Evolutionary conservation across 2,888 invertebrate genomes (phyloP).

Genomic region (Formica aserva): DNA sequence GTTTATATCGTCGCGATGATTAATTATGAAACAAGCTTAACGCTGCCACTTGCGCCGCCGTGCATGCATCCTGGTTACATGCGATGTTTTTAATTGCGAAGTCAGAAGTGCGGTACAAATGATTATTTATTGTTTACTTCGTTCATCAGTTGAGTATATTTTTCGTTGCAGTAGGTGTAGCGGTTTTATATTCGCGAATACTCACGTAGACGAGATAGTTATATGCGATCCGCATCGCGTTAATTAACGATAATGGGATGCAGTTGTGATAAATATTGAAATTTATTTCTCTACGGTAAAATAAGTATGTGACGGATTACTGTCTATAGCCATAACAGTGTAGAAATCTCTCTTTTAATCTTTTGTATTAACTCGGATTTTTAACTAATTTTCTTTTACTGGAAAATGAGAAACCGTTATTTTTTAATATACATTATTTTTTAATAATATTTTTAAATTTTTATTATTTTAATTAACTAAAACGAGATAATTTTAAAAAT

Average conservation of each 20-base stretch:
- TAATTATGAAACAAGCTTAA: constrained; percentile 42
- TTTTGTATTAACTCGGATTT: not conserved
- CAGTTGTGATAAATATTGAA: constrained; percentile 64
- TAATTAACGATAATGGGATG: constrained; percentile 69
- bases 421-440: not conserved
- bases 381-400: not conserved
- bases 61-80: constrained; percentile 2
- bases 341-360: not conserved
- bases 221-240: constrained; percentile 39
- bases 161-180: constrained; percentile 60
- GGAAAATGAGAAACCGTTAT: not conserved
- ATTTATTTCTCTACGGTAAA: constrained; percentile 25
- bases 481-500: too few relatives aligned
- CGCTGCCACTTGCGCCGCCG: constrained; percentile 3
- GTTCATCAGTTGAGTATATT: constrained; percentile 60
- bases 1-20: constrained; percentile 43
- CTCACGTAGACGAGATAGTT: constrained; percentile 65
- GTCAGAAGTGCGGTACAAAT: constrained; percentile 13
- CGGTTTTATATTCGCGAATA: constrained; percentile 53
- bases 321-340: not conserved
- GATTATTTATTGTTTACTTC: constrained; percentile 64
- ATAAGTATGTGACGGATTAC: not conserved
- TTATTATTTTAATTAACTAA: not conserved
- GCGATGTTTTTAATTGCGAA: constrained; percentile 33
- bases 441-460: not conserved